phyloP scores from a whole-genome alignment of 2,888 invertebrate genomes.

The Pristionchus arcanus region DNA sequence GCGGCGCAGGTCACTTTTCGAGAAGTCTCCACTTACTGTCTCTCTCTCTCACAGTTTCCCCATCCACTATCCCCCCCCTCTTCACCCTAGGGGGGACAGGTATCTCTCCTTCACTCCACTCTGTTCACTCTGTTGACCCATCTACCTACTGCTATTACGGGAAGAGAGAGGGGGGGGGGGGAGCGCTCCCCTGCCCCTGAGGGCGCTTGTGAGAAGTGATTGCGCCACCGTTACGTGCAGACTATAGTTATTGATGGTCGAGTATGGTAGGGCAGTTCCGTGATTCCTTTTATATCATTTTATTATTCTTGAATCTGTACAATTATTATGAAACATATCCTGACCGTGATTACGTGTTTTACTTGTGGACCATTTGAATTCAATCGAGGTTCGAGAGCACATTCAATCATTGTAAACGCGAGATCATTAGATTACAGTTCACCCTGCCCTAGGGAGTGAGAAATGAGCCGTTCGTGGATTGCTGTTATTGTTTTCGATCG shows the following conservation, averaged over 20 bases:
- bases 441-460: no score
- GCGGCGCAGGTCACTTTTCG: slow-evolving; percentile 21
- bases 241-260: background rate
- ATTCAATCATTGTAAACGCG: no score
- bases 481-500: no score
- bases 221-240: background rate
- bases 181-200: background rate
- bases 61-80: background rate
- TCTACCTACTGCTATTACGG: slow-evolving; percentile 44
- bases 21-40: slow-evolving; percentile 27
- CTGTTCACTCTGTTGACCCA: slow-evolving; percentile 7
- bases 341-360: no score
- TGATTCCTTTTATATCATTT: background rate
- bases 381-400: background rate
- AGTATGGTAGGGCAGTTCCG: background rate
- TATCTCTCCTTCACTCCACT: slow-evolving; percentile 22
- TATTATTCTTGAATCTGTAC: background rate
- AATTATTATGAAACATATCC: no score
- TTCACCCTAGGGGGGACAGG: slow-evolving; percentile 37
- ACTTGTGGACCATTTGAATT: background rate
- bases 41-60: slow-evolving; percentile 5
- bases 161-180: background rate
- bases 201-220: background rate
- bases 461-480: no score
- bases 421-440: no score